Evolutionary conservation across 2,797 vertebrate genomes (phyloP).

Genomic region (Eulemur mongoz): DNA sequence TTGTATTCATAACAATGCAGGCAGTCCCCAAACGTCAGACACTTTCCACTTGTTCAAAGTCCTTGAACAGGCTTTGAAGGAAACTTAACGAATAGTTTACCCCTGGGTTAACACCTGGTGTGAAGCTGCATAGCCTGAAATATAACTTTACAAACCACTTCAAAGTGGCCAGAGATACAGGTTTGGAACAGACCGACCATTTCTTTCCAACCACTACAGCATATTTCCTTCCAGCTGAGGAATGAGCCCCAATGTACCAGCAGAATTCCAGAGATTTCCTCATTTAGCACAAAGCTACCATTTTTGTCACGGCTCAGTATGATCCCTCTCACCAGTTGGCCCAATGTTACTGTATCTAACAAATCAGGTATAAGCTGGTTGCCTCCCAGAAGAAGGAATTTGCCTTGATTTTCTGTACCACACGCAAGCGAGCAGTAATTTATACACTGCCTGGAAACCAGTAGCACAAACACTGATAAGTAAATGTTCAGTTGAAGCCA

Average conservation of each 20-base stretch:
- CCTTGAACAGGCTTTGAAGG: constrained; percentile 60
- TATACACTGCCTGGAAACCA: constrained; percentile 75
- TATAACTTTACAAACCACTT: constrained; percentile 60
- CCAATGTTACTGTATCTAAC: constrained; percentile 40
- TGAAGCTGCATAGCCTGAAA: constrained; percentile 46
- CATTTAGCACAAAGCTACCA: neutral
- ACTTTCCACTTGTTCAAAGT: constrained; percentile 51
- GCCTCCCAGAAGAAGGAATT: constrained; percentile 67
- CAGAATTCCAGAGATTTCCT: neutral
- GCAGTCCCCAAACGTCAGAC: constrained; percentile 50
- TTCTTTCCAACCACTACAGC: neutral
- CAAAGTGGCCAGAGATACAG: constrained; percentile 45
- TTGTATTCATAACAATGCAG: constrained; percentile 35
- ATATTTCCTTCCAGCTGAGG: constrained; percentile 32
- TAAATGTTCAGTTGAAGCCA: constrained; percentile 55
- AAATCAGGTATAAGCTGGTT: constrained; percentile 63
- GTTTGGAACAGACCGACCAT: constrained; percentile 39
- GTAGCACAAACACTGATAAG: constrained; percentile 63
- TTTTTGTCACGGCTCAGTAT: neutral
- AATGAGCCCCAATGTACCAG: neutral
- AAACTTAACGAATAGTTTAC: constrained; percentile 54
- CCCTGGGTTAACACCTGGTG: constrained; percentile 51
- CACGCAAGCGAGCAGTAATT: constrained; percentile 67
- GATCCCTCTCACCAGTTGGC: neutral
- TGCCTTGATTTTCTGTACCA: constrained; percentile 52